These are phyloP conservation scores for Oscheius onirici DNA, from an alignment of 2,888 invertebrate genomes.

Conservation along the genomic window DNA sequence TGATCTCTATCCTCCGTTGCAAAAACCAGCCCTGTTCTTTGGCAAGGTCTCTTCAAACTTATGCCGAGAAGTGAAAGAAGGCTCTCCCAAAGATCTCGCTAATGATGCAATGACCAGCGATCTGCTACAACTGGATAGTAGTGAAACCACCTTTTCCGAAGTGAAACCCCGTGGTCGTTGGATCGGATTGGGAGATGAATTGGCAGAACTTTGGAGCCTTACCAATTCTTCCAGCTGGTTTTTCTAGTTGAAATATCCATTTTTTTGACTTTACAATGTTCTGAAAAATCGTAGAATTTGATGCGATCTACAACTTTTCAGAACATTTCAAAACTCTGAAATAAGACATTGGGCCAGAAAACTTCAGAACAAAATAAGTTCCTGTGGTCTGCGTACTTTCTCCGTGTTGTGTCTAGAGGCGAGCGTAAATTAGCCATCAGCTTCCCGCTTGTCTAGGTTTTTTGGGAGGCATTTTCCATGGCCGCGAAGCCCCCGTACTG, in stretches of 20 bases:
- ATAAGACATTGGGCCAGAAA: background rate
- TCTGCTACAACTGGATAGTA: background rate
- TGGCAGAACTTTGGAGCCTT: too few species aligned
- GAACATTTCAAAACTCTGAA: background rate
- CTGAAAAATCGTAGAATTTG: too few species aligned
- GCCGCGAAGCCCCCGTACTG: slow-evolving; percentile 4
- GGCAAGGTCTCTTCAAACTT: background rate
- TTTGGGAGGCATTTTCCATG: background rate
- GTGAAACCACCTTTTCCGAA: background rate
- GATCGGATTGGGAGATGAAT: background rate
- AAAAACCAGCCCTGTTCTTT: background rate
- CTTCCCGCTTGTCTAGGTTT: background rate
- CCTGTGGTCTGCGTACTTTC: too few species aligned
- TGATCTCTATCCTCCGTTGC: background rate
- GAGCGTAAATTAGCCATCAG: background rate
- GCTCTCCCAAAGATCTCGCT: background rate
- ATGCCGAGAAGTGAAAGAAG: background rate
- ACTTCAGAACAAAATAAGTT: too few species aligned
- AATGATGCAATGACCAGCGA: background rate
- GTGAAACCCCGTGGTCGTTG: background rate
- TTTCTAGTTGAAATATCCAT: too few species aligned
- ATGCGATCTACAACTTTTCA: background rate
- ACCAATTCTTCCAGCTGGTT: too few species aligned
- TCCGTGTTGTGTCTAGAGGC: too few species aligned
- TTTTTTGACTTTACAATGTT: too few species aligned